These are phyloP conservation scores for Taenioides sp. DNA, from an alignment of 2,797 vertebrate species.

Conservation along the genomic window DNA sequence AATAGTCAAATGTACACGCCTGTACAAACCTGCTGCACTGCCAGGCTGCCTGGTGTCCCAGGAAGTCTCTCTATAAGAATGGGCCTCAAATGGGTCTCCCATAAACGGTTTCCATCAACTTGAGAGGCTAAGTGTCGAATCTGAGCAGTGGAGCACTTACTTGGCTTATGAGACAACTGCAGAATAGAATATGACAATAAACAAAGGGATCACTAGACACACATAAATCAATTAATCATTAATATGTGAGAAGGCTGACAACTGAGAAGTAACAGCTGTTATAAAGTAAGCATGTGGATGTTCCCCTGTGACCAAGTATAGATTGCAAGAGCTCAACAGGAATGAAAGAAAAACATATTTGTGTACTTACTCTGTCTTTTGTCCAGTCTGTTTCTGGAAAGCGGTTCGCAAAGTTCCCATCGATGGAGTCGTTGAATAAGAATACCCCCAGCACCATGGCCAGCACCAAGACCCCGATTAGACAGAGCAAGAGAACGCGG, in stretches of 20 bases:
- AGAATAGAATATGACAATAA: slow-evolving; percentile 3
- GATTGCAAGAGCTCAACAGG: background rate
- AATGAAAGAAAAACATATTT: background rate
- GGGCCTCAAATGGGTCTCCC: slow-evolving; percentile 81
- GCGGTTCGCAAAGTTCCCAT: slow-evolving; percentile 17
- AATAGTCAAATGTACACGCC: slow-evolving; percentile 25
- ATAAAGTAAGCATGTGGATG: background rate
- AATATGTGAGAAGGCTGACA: background rate
- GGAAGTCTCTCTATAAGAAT: slow-evolving; percentile 84
- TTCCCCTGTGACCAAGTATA: background rate
- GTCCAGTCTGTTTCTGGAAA: slow-evolving; percentile 49
- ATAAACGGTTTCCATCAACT: slow-evolving; percentile 80
- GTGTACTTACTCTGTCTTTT: slow-evolving; percentile 70
- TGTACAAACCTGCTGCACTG: slow-evolving; percentile 80
- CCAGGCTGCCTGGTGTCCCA: slow-evolving; percentile 80
- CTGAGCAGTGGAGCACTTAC: slow-evolving; percentile 72
- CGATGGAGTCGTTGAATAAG: slow-evolving; percentile 63
- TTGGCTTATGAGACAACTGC: slow-evolving; percentile 78
- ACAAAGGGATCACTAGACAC: background rate
- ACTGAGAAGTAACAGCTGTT: background rate
- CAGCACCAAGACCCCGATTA: slow-evolving; percentile 70
- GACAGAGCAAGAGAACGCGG: slow-evolving; percentile 70
- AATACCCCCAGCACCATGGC: slow-evolving; percentile 71
- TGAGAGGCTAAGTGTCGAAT: slow-evolving; percentile 77
- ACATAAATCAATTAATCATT: background rate